Conservation (phyloP, 2,888 invertebrate genomes). For the Aspidiotus rigidus region DNA sequence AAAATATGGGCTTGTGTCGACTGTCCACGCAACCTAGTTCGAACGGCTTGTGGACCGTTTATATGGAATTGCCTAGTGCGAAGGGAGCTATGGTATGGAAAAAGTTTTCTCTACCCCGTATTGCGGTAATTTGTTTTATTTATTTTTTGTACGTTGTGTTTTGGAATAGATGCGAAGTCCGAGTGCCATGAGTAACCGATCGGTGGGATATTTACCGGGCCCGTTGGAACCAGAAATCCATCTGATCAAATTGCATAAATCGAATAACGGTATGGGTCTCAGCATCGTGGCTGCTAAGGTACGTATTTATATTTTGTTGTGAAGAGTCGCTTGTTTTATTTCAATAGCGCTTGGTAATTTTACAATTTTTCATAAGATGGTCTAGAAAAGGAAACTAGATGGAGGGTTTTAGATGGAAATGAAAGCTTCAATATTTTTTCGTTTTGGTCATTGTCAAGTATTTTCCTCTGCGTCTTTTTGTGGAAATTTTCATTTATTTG, state of each 20-base stretch:
- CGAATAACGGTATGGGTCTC: conserved; percentile 92
- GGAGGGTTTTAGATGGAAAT: no score
- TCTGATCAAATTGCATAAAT: conserved; percentile 82
- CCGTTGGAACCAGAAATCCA: conserved; percentile 64
- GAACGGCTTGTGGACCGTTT: conserved; percentile 91
- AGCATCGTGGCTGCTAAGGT: conserved; percentile 98
- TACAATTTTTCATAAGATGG: no score
- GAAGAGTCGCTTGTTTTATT: neutral
- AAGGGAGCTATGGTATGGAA: conserved; percentile 37
- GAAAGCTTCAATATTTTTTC: no score
- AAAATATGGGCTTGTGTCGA: conserved; percentile 76
- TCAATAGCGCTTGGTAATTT: neutral
- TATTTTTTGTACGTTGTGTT: neutral
- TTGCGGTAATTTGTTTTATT: neutral
- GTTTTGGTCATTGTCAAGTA: no score
- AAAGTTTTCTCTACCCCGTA: neutral
- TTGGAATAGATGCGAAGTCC: conserved; percentile 51
- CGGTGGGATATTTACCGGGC: conserved; percentile 46
- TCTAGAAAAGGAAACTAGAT: no score
- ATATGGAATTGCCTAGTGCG: conserved; percentile 46
- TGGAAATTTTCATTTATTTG: no score
- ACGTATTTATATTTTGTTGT: conserved; percentile 34
- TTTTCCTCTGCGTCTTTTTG: no score
- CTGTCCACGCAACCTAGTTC: conserved; percentile 84
- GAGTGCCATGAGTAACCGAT: conserved; percentile 55